Conservation (phyloP, 2,113 vertebrate species). For the Megaceryle torquata region DNA sequence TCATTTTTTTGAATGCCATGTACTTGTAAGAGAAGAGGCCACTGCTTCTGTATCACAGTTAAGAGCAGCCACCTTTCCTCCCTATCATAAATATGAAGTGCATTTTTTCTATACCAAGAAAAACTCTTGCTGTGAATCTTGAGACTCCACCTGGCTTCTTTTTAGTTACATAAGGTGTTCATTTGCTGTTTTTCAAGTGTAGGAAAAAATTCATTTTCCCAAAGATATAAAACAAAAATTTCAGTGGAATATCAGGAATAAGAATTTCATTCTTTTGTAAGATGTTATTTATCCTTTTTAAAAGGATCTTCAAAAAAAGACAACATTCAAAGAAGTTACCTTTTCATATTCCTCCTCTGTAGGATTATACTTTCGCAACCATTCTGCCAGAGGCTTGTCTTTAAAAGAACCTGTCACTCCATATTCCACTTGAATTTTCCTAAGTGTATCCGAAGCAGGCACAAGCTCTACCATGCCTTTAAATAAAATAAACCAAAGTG, state of each 20-base stretch:
- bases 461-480: slow-evolving; percentile 98
- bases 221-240: not conserved
- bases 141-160: not conserved
- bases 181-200: not conserved
- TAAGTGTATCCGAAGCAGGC: slow-evolving; percentile 93
- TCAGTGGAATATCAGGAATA: not conserved
- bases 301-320: not conserved
- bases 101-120: not conserved
- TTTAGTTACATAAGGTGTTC: not conserved
- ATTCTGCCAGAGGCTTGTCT: slow-evolving; percentile 97
- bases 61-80: not conserved
- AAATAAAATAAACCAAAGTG: not conserved
- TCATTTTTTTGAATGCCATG: not conserved
- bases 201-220: not conserved
- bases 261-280: not conserved
- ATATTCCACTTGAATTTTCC: slow-evolving; percentile 98
- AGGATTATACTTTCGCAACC: slow-evolving; percentile 96
- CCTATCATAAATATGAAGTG: not conserved
- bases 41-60: not conserved
- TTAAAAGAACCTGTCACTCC: slow-evolving; percentile 98
- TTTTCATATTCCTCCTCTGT: slow-evolving; percentile 98
- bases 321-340: slow-evolving; percentile 69
- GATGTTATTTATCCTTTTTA: not conserved
- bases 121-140: not conserved
- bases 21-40: not conserved